phyloP scores from a whole-genome alignment of 1,140 invertebrate genomes.

The Bombus ignitus region DNA sequence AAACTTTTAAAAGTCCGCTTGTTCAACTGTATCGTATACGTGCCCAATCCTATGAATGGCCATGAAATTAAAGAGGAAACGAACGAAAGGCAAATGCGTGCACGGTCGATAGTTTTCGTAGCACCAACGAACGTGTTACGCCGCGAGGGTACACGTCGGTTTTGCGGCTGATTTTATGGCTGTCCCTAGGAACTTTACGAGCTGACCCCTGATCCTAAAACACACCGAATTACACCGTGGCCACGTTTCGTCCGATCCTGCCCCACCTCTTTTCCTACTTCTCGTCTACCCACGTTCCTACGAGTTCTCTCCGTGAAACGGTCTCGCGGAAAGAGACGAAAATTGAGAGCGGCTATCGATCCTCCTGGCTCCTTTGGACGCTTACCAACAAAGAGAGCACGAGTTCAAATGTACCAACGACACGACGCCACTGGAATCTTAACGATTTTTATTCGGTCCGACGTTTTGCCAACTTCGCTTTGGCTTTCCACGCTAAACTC shows the following conservation, averaged over 20 bases:
- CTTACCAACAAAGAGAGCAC: constrained; percentile 56
- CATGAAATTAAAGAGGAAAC: constrained; percentile 61
- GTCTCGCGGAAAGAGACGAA: constrained; percentile 59
- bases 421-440: constrained; percentile 41
- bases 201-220: constrained; percentile 74
- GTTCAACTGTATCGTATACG: neutral
- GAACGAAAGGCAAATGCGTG: constrained; percentile 22
- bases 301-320: constrained; percentile 17
- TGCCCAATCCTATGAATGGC: constrained; percentile 4
- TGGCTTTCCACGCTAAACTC: neutral
- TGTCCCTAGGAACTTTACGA: constrained; percentile 72
- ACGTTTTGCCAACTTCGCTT: neutral
- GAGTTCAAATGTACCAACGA: constrained; percentile 31
- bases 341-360: constrained; percentile 76
- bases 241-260: constrained; percentile 28
- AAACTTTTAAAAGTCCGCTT: neutral
- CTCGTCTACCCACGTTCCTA: neutral
- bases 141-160: constrained; percentile 38
- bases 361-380: constrained; percentile 63
- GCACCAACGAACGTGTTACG: neutral
- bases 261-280: neutral
- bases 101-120: constrained; percentile 16
- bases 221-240: constrained; percentile 74
- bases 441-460: constrained; percentile 39
- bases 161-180: constrained; percentile 74